A percentile compares a stretch with the other conserved stretches of the same genome.
Evolutionary conservation across 1,140 invertebrate species (phyloP).

Genomic region (Mya arenaria): DNA sequence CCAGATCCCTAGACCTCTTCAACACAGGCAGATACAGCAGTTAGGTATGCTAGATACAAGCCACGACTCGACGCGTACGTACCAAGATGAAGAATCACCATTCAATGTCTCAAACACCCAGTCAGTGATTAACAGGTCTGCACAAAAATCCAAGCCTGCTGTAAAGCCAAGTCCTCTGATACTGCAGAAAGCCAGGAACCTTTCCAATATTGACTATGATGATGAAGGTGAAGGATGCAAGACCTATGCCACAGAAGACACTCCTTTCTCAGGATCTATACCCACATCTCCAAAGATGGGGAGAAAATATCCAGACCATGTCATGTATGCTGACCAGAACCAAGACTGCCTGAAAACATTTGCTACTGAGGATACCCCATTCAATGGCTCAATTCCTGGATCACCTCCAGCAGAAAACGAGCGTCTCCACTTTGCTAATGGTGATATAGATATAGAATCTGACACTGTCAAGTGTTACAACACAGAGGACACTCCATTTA

Average conservation of each 20-base stretch:
- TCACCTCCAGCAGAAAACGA: constrained; percentile 83
- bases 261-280: constrained; percentile 84
- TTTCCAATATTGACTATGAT: constrained; percentile 54
- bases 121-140: constrained; percentile 6
- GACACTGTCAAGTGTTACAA: constrained; percentile 73
- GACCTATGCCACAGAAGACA: constrained; percentile 91
- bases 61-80: constrained; percentile 40
- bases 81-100: constrained; percentile 53
- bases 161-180: constrained; percentile 25
- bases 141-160: neutral
- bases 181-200: constrained; percentile 29
- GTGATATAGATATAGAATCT: constrained; percentile 37
- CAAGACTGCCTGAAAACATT: constrained; percentile 62
- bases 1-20: constrained; percentile 33
- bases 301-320: constrained; percentile 2
- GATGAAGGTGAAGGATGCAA: constrained; percentile 84
- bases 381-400: constrained; percentile 87
- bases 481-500: constrained; percentile 86
- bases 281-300: constrained; percentile 45
- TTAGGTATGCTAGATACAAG: constrained; percentile 29
- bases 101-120: constrained; percentile 33
- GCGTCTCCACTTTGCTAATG: neutral
- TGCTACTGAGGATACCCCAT: constrained; percentile 85
- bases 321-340: constrained; percentile 20
- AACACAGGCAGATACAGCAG: constrained; percentile 34